phyloP scores from a whole-genome alignment of 37 sponge, comb jelly and placozoan genomes.

The Eunapius fragilis region DNA sequence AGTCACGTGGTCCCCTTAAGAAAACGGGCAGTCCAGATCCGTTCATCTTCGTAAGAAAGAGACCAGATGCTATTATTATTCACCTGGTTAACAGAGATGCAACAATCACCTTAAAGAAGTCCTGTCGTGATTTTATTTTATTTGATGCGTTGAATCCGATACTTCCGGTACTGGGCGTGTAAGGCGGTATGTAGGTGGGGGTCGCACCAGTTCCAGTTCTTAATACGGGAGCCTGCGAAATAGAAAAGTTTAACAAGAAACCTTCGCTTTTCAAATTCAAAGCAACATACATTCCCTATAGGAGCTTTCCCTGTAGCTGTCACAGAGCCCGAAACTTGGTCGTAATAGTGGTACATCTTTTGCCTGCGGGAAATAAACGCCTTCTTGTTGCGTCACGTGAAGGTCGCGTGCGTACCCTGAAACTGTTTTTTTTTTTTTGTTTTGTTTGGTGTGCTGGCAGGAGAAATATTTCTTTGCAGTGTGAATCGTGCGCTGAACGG shows the following conservation, averaged over 20 bases:
- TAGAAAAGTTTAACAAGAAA: neutral
- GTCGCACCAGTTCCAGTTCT: neutral
- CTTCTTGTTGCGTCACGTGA: neutral
- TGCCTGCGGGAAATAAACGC: neutral
- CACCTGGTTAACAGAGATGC: neutral
- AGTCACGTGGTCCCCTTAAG: constrained; percentile 41
- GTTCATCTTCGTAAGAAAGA: neutral
- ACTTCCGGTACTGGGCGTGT: constrained; percentile 14
- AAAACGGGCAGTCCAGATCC: constrained; percentile 24
- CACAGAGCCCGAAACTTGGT: constrained; percentile 15
- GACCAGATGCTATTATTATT: no score
- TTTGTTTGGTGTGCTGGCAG: no score
- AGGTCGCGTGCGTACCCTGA: no score
- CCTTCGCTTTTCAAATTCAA: neutral
- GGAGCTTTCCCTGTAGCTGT: constrained; percentile 3
- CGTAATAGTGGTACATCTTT: constrained; percentile 40
- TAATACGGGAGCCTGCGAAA: neutral
- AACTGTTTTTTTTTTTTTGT: no score
- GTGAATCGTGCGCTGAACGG: no score
- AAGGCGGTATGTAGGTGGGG: constrained; percentile 32
- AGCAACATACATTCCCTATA: neutral
- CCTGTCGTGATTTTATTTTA: constrained; percentile 14
- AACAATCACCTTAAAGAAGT: constrained; percentile 31
- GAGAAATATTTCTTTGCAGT: no score
- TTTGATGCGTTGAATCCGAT: constrained; percentile 7